Percentiles rank a stretch among this genome's conserved stretches.
phyloP scores from a whole-genome alignment of 2,888 invertebrate genomes.

The Luperina testacea region DNA sequence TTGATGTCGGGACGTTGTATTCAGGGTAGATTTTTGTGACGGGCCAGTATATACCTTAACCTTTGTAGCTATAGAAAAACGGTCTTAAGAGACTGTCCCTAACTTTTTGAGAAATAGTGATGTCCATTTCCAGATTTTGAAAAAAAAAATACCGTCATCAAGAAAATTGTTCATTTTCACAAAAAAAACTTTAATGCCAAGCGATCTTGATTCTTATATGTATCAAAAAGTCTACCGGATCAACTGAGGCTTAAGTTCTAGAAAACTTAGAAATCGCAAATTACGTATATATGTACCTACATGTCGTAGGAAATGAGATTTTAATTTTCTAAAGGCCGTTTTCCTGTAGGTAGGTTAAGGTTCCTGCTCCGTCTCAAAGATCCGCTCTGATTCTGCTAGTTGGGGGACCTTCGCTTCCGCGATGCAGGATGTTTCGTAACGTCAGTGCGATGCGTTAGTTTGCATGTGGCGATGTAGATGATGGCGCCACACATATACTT shows the following conservation, averaged over 20 bases:
- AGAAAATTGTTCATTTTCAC: not conserved
- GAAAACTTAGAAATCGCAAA: not conserved
- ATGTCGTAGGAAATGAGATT: not conserved
- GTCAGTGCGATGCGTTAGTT: not conserved
- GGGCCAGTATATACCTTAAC: not conserved
- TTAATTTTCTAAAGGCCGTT: not conserved
- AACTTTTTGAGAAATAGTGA: not conserved
- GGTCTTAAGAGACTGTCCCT: not conserved
- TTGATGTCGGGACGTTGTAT: not conserved
- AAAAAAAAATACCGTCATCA: not conserved
- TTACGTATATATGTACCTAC: not conserved
- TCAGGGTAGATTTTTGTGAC: not conserved
- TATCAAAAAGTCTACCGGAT: not conserved
- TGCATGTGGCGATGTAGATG: not conserved
- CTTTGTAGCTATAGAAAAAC: not conserved
- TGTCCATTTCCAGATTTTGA: not conserved
- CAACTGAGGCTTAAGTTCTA: not conserved
- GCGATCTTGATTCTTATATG: not conserved
- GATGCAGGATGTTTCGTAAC: not conserved
- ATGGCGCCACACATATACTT: not conserved
- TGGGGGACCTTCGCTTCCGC: not conserved
- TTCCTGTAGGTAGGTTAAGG: not conserved
- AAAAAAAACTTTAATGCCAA: not conserved
- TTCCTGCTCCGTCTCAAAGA: not conserved
- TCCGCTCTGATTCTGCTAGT: not conserved